phyloP scores from a whole-genome alignment of 1,140 invertebrate genomes.

The Drosophila hydei region DNA sequence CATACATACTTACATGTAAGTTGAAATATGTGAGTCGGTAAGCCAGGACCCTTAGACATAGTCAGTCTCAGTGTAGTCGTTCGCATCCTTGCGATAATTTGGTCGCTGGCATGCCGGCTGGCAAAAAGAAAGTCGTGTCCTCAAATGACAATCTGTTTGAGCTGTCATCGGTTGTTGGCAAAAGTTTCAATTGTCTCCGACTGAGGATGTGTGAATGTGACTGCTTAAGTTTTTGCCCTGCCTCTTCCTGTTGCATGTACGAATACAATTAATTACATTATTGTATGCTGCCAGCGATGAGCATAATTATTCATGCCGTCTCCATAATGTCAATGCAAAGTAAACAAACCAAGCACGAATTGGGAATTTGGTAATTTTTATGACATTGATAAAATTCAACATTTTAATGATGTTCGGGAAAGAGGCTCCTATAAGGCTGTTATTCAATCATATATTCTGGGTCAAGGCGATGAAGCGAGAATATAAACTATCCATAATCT shows the following conservation, averaged over 20 bases:
- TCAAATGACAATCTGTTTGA: constrained; percentile 58
- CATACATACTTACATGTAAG: constrained; percentile 12
- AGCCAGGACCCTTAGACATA: not conserved
- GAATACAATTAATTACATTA: constrained; percentile 68
- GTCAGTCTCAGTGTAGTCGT: constrained; percentile 26
- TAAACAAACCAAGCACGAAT: no score
- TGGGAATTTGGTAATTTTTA: not conserved
- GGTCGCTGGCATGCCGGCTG: constrained; percentile 35
- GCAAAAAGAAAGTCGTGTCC: constrained; percentile 63
- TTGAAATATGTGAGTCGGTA: not conserved
- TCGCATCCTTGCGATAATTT: constrained; percentile 40
- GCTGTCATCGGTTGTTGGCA: constrained; percentile 53
- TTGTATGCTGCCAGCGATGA: constrained; percentile 41
- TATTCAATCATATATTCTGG: no score
- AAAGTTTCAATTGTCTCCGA: constrained; percentile 77
- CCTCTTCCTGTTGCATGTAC: constrained; percentile 68
- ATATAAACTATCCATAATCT: no score
- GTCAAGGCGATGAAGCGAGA: no score
- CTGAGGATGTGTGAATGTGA: constrained; percentile 75
- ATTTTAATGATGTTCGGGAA: no score
- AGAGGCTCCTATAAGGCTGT: no score
- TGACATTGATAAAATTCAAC: not conserved
- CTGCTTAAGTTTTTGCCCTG: constrained; percentile 69
- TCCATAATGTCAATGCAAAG: no score
- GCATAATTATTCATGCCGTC: constrained; percentile 20